Percentiles rank a stretch among this genome's conserved stretches.
These are phyloP conservation scores for Platorchestia sp. DNA, from an alignment of 1,140 invertebrate genomes.

Conservation along the genomic window DNA sequence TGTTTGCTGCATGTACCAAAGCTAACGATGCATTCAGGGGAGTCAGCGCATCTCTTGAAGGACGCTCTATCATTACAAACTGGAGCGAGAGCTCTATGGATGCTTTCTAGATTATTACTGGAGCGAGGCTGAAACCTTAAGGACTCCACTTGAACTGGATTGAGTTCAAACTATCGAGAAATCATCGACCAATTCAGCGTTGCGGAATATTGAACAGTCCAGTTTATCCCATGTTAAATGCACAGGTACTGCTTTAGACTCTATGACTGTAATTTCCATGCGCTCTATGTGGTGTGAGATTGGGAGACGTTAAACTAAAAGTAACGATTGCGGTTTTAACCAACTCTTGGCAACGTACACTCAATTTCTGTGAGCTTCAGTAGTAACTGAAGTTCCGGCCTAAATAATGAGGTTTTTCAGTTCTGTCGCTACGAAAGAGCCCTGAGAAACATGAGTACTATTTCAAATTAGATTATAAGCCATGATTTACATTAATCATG, in stretches of 20 bases:
- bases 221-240: background rate
- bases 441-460: no score
- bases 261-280: background rate
- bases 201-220: background rate
- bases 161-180: constrained; percentile 1
- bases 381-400: no score
- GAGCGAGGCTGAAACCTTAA: background rate
- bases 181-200: background rate
- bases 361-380: no score
- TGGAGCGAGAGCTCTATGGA: background rate
- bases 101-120: constrained; percentile 1
- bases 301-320: background rate
- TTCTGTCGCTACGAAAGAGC: no score
- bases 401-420: no score
- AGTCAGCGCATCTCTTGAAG: constrained; percentile 35
- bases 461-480: no score
- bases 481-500: no score
- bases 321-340: no score
- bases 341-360: no score
- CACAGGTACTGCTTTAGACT: background rate
- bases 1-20: constrained; percentile 45
- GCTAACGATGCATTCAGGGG: constrained; percentile 48
- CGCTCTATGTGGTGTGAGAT: background rate
- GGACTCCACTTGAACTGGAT: background rate
- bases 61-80: constrained; percentile 20